A percentile compares a stretch with the other conserved stretches of the same genome.
phyloP scores from a whole-genome alignment of 2,113 vertebrate species.

The Leucosticte australis region DNA sequence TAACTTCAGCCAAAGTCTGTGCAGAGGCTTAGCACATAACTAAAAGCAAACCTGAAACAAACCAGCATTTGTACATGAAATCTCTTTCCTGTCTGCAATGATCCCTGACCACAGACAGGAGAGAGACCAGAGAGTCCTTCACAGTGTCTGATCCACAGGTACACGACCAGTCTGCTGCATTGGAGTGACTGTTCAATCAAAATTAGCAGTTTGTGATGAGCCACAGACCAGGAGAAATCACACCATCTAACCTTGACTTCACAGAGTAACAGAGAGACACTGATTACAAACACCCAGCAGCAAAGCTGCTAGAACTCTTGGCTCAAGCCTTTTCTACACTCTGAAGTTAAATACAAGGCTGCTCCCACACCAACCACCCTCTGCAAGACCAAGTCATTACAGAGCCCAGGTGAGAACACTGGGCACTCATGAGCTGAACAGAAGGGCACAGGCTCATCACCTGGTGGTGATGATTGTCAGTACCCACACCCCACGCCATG shows the following conservation, averaged over 20 bases:
- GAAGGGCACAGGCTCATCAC: not conserved
- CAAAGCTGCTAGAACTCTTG: not conserved
- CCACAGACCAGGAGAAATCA: not conserved
- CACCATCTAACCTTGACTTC: not conserved
- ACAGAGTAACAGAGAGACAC: not conserved
- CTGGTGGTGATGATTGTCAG: accelerated
- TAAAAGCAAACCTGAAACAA: not conserved
- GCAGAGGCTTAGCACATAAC: not conserved
- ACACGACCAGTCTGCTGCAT: not conserved
- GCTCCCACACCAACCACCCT: not conserved
- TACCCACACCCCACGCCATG: accelerated
- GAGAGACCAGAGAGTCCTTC: not conserved
- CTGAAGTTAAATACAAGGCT: accelerated
- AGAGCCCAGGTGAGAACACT: not conserved
- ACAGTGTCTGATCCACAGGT: not conserved
- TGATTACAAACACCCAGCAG: not conserved
- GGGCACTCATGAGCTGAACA: not conserved
- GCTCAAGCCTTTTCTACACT: not conserved
- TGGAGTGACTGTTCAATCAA: not conserved
- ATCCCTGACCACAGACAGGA: not conserved
- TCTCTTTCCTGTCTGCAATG: not conserved
- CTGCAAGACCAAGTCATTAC: not conserved
- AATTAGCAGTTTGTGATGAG: not conserved
- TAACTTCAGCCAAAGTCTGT: not conserved
- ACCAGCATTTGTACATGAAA: not conserved